Conservation (phyloP, 2,797 vertebrate species). For the Tenualosa thibaudeaui region DNA sequence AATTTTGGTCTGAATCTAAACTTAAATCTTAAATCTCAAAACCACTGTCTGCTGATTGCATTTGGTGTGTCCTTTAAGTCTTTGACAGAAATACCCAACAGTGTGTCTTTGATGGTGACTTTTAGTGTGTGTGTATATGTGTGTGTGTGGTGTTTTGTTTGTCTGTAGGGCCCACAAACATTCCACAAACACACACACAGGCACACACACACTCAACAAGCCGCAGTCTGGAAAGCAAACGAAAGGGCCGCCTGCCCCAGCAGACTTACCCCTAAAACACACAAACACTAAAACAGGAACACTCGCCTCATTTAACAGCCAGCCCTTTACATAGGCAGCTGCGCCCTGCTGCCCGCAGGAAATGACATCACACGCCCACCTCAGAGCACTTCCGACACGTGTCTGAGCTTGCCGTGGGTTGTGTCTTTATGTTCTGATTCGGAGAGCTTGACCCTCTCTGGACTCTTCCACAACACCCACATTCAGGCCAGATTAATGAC, state of each 20-base stretch:
- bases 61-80: neutral
- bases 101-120: conserved; percentile 4
- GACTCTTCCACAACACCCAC: neutral
- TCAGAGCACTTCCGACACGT: neutral
- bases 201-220: neutral
- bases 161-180: conserved; percentile 9
- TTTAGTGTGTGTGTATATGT: conserved; percentile 12
- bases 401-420: neutral
- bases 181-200: conserved; percentile 22
- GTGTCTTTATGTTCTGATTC: neutral
- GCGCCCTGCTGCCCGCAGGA: conserved; percentile 16
- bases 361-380: conserved; percentile 28
- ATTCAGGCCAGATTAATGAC: neutral
- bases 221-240: conserved; percentile 17
- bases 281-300: conserved; percentile 24
- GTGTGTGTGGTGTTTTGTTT: conserved; percentile 8
- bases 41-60: conserved; percentile 7
- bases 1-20: conserved; percentile 6
- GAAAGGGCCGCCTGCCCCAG: neutral
- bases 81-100: conserved; percentile 9
- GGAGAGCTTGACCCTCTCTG: neutral
- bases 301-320: conserved; percentile 15
- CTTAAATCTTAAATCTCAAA: neutral
- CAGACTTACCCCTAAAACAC: conserved; percentile 20
- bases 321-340: neutral